Evolutionary conservation across 2,797 vertebrate species (phyloP).

Genomic region (Onychomys torridus): DNA sequence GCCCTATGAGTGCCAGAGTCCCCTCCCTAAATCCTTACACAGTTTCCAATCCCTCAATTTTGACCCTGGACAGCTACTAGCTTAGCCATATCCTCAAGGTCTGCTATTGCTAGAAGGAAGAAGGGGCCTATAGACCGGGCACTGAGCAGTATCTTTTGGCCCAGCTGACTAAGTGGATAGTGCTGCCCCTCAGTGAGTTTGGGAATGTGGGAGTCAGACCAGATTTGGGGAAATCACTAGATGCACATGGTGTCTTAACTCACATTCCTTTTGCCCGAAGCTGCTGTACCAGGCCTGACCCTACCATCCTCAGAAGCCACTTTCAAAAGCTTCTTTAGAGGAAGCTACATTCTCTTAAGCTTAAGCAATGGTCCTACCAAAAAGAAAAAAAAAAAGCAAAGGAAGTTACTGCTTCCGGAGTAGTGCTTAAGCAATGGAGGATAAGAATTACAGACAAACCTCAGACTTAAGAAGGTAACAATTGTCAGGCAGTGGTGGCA

Average conservation of each 20-base stretch:
- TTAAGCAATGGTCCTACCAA: neutral
- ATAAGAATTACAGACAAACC: neutral
- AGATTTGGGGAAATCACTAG: neutral
- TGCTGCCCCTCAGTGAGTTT: neutral
- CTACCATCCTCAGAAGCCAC: neutral
- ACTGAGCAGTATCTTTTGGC: neutral
- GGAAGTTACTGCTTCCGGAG: neutral
- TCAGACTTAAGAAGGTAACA: neutral
- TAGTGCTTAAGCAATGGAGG: neutral
- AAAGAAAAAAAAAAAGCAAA: neutral
- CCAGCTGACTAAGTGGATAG: neutral
- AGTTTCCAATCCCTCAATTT: neutral
- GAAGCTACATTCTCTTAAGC: neutral
- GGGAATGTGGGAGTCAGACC: neutral
- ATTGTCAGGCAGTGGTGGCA: too few relatives aligned
- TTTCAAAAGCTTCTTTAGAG: constrained; percentile 4
- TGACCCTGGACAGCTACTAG: neutral
- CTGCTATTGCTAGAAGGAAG: neutral
- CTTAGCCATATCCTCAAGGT: neutral
- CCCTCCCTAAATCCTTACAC: neutral
- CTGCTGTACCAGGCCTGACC: neutral
- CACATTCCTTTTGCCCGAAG: neutral
- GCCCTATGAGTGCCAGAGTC: neutral
- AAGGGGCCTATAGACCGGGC: neutral
- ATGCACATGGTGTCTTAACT: neutral